A percentile compares a stretch with the other conserved stretches of the same genome.
Evolutionary conservation across 2,888 invertebrate species (phyloP).

Genomic region (Fragum whitleyi): DNA sequence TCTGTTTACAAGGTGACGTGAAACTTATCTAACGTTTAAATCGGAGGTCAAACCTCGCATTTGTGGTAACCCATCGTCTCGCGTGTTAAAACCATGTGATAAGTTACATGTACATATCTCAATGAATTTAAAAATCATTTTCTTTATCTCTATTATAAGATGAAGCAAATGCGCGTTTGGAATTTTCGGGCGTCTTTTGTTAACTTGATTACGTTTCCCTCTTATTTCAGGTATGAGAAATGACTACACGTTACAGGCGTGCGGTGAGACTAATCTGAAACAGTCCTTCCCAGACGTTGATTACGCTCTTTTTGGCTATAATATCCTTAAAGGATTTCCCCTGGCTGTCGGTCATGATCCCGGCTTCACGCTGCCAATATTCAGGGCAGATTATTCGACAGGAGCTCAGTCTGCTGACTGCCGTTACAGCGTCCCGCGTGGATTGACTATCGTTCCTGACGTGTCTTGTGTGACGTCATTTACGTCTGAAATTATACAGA

Average conservation of each 20-base stretch:
- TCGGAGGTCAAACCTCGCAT: too few relatives aligned
- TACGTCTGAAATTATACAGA: slow-evolving; percentile 37
- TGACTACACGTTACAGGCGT: slow-evolving; percentile 47
- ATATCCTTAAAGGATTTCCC: slow-evolving; percentile 50
- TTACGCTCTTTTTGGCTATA: slow-evolving; percentile 54
- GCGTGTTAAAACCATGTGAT: too few relatives aligned
- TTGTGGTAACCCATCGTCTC: too few relatives aligned
- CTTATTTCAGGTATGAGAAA: slow-evolving; percentile 30
- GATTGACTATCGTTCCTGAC: slow-evolving; percentile 42
- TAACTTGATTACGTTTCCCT: too few relatives aligned
- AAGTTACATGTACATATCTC: too few relatives aligned
- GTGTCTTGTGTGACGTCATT: slow-evolving; percentile 52
- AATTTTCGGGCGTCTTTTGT: too few relatives aligned
- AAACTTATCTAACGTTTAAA: too few relatives aligned
- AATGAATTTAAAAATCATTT: too few relatives aligned
- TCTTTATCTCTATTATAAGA: too few relatives aligned
- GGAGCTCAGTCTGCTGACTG: slow-evolving; percentile 46
- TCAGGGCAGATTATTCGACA: slow-evolving; percentile 37
- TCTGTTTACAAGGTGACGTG: too few relatives aligned
- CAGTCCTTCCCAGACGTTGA: slow-evolving; percentile 53
- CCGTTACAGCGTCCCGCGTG: slow-evolving; percentile 41
- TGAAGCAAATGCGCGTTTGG: too few relatives aligned
- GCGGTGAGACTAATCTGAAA: slow-evolving; percentile 35
- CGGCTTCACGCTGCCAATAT: slow-evolving; percentile 58
- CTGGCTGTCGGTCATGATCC: slow-evolving; percentile 53